Conservation (phyloP, 2,113 vertebrate species). For the Loxodonta africana region DNA sequence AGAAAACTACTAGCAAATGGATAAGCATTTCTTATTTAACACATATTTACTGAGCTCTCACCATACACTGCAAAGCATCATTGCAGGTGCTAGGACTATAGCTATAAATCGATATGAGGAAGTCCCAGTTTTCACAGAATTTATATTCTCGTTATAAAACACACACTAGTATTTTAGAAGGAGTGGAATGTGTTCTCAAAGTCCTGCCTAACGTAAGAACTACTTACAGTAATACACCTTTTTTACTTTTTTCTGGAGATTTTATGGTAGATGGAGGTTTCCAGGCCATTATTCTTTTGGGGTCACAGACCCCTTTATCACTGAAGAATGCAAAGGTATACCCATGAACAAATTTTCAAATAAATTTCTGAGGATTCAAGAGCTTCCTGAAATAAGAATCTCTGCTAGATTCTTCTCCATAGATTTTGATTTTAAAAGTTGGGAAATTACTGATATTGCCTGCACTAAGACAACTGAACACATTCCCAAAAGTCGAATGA, state of each 20-base stretch:
- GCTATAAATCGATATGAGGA: neutral
- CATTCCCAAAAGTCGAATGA: neutral
- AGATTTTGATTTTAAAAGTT: conserved; percentile 45
- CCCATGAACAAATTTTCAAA: conserved; percentile 1
- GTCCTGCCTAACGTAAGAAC: neutral
- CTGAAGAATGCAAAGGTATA: neutral
- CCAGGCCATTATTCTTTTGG: conserved; percentile 20
- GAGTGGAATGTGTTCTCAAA: neutral
- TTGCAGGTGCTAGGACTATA: neutral
- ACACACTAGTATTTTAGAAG: conserved; percentile 39
- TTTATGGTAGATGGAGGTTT: neutral
- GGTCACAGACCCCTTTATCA: neutral
- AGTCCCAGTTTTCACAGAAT: neutral
- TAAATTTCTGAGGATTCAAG: neutral
- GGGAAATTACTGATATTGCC: neutral
- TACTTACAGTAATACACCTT: neutral
- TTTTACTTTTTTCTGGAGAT: conserved; percentile 9
- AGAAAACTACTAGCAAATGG: conserved; percentile 9
- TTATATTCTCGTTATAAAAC: conserved; percentile 46
- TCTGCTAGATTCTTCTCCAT: neutral
- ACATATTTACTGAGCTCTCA: neutral
- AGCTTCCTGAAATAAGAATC: conserved; percentile 25
- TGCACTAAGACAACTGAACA: neutral
- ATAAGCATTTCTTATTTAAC: neutral
- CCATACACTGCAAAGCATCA: neutral